These are phyloP conservation scores for Opisthograptis luteolata DNA, from an alignment of 2,888 invertebrate genomes.

Conservation along the genomic window DNA sequence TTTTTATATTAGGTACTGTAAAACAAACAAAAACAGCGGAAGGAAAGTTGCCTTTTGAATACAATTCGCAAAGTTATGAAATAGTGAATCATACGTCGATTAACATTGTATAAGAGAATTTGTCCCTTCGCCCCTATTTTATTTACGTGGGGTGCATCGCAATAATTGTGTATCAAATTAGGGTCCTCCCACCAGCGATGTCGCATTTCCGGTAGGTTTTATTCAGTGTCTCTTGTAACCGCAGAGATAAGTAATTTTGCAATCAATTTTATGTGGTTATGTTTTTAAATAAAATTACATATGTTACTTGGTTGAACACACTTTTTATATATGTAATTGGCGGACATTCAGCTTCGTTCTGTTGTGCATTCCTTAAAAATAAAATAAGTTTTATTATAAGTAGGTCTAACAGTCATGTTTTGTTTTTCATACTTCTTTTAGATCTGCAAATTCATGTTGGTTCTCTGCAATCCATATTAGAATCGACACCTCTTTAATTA, in stretches of 20 bases:
- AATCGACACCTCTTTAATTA: too few relatives aligned
- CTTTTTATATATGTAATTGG: too few relatives aligned
- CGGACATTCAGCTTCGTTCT: too few relatives aligned
- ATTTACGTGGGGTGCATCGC: constrained; percentile 28
- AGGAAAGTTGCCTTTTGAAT: background rate
- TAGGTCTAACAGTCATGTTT: too few relatives aligned
- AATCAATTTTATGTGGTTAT: background rate
- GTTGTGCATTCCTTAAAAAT: too few relatives aligned
- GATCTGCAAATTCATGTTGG: too few relatives aligned
- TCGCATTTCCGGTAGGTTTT: constrained; percentile 32
- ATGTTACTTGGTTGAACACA: too few relatives aligned
- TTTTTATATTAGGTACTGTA: too few relatives aligned
- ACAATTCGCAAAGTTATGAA: background rate
- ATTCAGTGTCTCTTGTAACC: constrained; percentile 27
- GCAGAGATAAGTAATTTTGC: constrained; percentile 1
- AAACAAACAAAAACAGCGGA: too few relatives aligned
- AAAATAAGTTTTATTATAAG: too few relatives aligned
- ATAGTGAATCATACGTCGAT: constrained; percentile 23
- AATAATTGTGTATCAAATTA: constrained; percentile 37
- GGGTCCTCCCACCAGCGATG: constrained; percentile 18
- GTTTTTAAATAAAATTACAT: background rate
- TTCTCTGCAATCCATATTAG: too few relatives aligned
- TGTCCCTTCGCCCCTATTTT: constrained; percentile 10
- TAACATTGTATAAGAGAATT: constrained; percentile 13
- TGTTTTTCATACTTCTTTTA: too few relatives aligned